Conservation (phyloP, 2,113 vertebrate species). For the Marmota flaviventris region DNA sequence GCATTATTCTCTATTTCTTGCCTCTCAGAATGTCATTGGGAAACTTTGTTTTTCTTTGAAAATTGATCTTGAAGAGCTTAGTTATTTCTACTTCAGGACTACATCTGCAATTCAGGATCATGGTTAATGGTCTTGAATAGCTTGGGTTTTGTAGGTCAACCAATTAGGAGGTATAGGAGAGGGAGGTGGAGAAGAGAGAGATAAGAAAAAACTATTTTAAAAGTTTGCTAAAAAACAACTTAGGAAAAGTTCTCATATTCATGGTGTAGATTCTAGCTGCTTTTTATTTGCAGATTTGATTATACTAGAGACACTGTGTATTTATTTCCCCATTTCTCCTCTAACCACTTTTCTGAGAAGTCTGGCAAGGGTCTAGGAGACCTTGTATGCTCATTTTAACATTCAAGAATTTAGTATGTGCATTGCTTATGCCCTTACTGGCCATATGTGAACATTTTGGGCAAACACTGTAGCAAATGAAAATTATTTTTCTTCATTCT, state of each 20-base stretch:
- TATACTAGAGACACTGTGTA: neutral
- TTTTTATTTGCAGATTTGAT: neutral
- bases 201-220: neutral
- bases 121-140: neutral
- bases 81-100: neutral
- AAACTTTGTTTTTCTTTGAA: constrained; percentile 10
- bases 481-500: neutral
- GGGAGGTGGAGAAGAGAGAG: neutral
- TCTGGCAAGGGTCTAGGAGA: neutral
- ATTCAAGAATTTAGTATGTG: neutral
- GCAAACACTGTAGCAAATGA: neutral
- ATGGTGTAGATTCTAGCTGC: neutral
- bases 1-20: neutral
- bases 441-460: neutral
- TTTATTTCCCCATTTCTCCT: neutral
- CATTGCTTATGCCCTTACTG: rapidly evolving
- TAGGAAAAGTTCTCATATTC: neutral
- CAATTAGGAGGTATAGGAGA: neutral
- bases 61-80: neutral
- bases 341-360: neutral
- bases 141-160: neutral
- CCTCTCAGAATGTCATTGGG: neutral
- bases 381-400: neutral
- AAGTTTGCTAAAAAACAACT: neutral
- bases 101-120: neutral